Conservation (phyloP, 1,140 invertebrate species). For the Drosophila orosa region DNA sequence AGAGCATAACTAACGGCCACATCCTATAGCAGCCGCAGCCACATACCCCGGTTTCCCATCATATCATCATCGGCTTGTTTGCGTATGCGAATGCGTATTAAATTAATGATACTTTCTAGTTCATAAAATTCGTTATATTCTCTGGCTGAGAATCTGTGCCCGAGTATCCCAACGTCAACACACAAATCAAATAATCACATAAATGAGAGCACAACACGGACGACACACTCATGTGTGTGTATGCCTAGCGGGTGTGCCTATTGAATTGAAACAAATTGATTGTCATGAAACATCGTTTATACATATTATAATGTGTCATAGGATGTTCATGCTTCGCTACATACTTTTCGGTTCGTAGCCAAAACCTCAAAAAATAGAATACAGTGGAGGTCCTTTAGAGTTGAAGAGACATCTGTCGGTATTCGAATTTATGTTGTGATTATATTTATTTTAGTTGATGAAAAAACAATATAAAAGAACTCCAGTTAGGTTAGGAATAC, state of each 20-base stretch:
- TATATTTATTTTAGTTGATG: too few species aligned
- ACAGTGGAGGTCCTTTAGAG: constrained; percentile 8
- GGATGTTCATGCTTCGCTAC: constrained; percentile 75
- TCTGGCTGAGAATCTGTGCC: constrained; percentile 32
- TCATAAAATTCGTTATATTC: constrained; percentile 81
- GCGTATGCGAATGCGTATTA: constrained; percentile 78
- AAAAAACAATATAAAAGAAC: too few species aligned
- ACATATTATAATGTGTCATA: constrained; percentile 80
- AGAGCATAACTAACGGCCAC: constrained; percentile 72
- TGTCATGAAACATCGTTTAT: constrained; percentile 83
- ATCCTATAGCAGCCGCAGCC: constrained; percentile 12
- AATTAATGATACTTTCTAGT: constrained; percentile 84
- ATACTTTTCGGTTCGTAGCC: constrained; percentile 35
- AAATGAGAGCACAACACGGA: constrained; percentile 71
- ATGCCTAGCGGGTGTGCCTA: constrained; percentile 57
- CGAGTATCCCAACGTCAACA: constrained; percentile 76
- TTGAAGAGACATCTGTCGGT: constrained; percentile 10
- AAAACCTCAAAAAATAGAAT: constrained; percentile 31
- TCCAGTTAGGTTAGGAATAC: too few species aligned
- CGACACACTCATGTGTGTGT: constrained; percentile 34
- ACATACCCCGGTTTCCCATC: constrained; percentile 7
- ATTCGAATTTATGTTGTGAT: constrained; percentile 1
- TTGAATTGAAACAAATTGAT: constrained; percentile 83
- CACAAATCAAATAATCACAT: constrained; percentile 83
- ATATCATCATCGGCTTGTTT: constrained; percentile 33